These are phyloP conservation scores for Protonemura montana DNA, from an alignment of 2,888 invertebrate species.

Conservation along the genomic window DNA sequence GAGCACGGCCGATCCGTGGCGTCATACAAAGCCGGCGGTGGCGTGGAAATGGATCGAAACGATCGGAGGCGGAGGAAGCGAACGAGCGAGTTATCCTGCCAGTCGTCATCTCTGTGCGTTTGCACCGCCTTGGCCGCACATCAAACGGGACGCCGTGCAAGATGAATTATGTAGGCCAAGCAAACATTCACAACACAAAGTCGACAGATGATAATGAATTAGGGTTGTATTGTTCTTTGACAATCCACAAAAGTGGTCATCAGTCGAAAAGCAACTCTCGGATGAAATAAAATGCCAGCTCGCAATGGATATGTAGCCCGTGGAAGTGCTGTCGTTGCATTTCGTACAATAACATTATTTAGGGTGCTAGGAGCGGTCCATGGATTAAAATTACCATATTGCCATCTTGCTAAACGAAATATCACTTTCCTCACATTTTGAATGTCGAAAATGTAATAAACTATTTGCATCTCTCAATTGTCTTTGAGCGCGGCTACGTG, in stretches of 20 bases:
- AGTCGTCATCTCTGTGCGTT: neutral
- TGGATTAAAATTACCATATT: neutral
- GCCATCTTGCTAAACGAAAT: neutral
- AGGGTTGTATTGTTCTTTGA: neutral
- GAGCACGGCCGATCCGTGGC: neutral
- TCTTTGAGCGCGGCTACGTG: neutral
- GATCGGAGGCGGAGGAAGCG: neutral
- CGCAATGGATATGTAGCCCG: neutral
- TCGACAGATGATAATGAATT: neutral
- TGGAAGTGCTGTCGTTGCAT: neutral
- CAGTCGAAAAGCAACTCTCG: neutral
- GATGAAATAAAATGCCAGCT: neutral
- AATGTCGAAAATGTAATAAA: neutral
- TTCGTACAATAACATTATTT: neutral
- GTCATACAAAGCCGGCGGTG: neutral
- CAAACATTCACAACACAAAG: neutral
- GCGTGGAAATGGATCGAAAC: neutral
- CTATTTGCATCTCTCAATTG: neutral
- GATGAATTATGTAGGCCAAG: conserved; percentile 18
- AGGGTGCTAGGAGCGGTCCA: neutral
- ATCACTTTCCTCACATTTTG: neutral
- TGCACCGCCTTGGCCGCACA: neutral
- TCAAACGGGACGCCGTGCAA: neutral
- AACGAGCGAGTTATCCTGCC: neutral
- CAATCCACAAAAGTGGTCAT: neutral